These are phyloP conservation scores for Exocentrus adspersus DNA, from an alignment of 2,888 invertebrate genomes.

Conservation along the genomic window DNA sequence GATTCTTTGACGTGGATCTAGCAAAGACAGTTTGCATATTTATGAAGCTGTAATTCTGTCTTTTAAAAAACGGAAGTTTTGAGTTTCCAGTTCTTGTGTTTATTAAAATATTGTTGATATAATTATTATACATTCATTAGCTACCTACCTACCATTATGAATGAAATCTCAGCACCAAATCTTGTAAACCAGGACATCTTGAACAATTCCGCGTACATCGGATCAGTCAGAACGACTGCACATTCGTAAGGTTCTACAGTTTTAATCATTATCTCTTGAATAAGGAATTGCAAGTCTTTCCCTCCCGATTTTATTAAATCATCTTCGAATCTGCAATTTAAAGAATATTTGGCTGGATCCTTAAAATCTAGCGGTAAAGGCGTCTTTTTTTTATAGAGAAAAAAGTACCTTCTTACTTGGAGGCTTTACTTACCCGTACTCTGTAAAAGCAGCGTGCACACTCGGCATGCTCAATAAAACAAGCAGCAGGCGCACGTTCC, in stretches of 20 bases:
- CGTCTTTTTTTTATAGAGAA: too few relatives aligned
- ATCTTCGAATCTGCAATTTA: conserved; percentile 20
- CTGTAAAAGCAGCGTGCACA: not conserved
- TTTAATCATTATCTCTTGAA: conserved; percentile 58
- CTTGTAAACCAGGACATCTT: conserved; percentile 65
- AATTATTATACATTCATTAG: too few relatives aligned
- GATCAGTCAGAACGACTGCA: conserved; percentile 67
- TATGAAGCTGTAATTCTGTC: too few relatives aligned
- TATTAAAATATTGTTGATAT: too few relatives aligned
- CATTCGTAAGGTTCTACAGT: conserved; percentile 62
- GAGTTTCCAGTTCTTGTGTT: too few relatives aligned
- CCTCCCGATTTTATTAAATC: conserved; percentile 20
- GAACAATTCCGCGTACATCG: conserved; percentile 67
- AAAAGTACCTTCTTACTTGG: too few relatives aligned
- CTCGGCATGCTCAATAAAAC: conserved; percentile 2
- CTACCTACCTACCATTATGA: conserved; percentile 67
- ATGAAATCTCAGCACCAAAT: conserved; percentile 62
- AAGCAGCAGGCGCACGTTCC: not conserved
- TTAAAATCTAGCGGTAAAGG: too few relatives aligned
- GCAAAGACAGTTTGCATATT: not conserved
- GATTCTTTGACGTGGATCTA: conserved; percentile 44
- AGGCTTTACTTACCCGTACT: conserved; percentile 3
- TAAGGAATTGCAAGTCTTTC: conserved; percentile 44
- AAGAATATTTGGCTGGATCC: not conserved
- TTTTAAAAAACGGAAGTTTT: too few relatives aligned